A percentile compares a stretch with the other conserved stretches of the same genome.
Conservation (phyloP, 2,797 vertebrate species). For the Gadopsis bispinosus region DNA sequence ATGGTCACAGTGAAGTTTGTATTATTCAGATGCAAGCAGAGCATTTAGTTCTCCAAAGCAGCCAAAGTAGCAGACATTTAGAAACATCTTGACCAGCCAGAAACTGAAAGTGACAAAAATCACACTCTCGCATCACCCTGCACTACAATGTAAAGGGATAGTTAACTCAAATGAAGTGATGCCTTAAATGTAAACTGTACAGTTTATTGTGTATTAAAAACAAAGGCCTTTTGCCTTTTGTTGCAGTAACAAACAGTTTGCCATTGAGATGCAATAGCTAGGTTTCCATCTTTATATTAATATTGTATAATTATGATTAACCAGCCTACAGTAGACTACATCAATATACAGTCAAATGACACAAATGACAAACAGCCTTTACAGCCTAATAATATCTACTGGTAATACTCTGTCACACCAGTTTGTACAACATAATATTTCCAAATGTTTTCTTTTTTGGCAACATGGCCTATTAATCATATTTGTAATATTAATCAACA, state of each 20-base stretch:
- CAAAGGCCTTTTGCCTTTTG: not conserved
- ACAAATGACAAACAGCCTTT: not conserved
- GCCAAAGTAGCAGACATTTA: conserved; percentile 53
- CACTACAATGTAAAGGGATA: conserved; percentile 66
- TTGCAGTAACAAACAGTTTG: not conserved
- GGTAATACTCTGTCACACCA: not conserved
- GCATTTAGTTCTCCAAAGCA: conserved; percentile 63
- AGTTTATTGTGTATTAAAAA: not conserved
- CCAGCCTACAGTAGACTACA: not conserved
- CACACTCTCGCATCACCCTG: conserved; percentile 45
- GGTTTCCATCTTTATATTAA: conserved; percentile 22
- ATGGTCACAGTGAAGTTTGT: conserved; percentile 6
- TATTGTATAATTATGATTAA: not conserved
- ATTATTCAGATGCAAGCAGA: conserved; percentile 68
- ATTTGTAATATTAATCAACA: not conserved
- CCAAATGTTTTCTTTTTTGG: not conserved
- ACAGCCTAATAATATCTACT: not conserved
- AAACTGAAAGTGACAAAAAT: conserved; percentile 32
- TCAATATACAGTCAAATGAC: not conserved
- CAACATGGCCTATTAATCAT: not conserved
- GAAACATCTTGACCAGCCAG: conserved; percentile 23
- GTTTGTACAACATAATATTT: not conserved
- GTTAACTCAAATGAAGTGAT: conserved; percentile 18
- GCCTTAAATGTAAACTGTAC: not conserved
- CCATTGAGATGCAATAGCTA: not conserved